Base-by-base conservation (phyloP, 1,140 invertebrate species). In the Melitaea cinxia region DNA sequence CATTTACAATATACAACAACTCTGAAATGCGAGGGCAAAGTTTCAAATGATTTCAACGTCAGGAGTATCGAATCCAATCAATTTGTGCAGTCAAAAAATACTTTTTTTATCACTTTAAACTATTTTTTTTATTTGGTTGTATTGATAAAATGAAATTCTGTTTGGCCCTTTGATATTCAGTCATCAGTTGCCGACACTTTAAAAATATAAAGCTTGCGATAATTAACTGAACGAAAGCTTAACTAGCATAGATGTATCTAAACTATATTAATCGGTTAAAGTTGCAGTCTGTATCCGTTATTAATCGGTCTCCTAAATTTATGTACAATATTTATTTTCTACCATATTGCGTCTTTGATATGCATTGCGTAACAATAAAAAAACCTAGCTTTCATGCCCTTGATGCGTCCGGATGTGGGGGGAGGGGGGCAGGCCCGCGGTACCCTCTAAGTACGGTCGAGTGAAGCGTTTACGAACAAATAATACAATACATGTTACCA, bases 351-450 rank as follows among this genome's bases (percentile, higher is more conserved):
- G 88, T 91, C 79, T 84, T 83, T 89, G 88, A 91, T 91, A 91
- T 89, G 88, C 88, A 91, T 91, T 82, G 88, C 88, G 88, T 91
- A 91, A 91, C 88, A 89, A 89, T 89, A 89, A 91, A 89, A 90
- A 90, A 90, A 90, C 83, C 78, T 90, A 90, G 88, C 88, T 88
- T 86, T 82, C 77, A 83, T 85, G 87, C 83, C 85, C 73, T 83
- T 57, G 77, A 78, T 76, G 82, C 83, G 77, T 80, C 79, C 78
- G 77, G 77, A 72, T 73, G 73, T 72, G 65, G 74, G 49, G 78
- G 59, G 67, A 30, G 47, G 62, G 68, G 39, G 52, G 65, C 65
- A 65, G 42, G 19, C 66, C 74, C 75, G 55, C 65, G 70, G 74
- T 67, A 78, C 78, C 42, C 42, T 77, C 79, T 88, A 86, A 89